A percentile compares a stretch with the other conserved stretches of the same genome.
phyloP scores from a whole-genome alignment of 2,888 invertebrate genomes.

The Synanthedon tipuliformis region DNA sequence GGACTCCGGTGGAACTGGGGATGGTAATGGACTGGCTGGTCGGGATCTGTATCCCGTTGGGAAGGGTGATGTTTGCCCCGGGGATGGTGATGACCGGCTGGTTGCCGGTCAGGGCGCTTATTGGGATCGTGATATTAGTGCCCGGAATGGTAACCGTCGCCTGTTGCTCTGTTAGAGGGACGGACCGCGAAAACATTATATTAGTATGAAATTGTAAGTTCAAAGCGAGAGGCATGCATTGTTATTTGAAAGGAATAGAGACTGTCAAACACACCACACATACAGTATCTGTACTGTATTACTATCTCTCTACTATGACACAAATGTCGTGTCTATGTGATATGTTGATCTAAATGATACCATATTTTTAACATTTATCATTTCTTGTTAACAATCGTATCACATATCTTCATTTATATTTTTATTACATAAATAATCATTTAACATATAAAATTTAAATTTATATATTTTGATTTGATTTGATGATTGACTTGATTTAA shows the following conservation, averaged over 20 bases:
- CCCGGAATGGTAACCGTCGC: slow-evolving; percentile 73
- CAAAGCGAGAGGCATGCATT: slow-evolving; percentile 38
- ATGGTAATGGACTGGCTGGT: slow-evolving; percentile 35
- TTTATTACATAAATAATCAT: too few species aligned
- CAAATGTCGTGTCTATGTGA: too few species aligned
- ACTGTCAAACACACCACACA: too few species aligned
- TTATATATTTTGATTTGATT: too few species aligned
- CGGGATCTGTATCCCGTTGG: slow-evolving; percentile 29
- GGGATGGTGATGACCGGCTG: slow-evolving; percentile 69
- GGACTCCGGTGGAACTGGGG: slow-evolving; percentile 27
- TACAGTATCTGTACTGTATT: too few species aligned
- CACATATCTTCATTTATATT: too few species aligned
- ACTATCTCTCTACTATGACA: too few species aligned
- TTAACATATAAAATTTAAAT: too few species aligned
- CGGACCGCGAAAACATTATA: slow-evolving; percentile 15
- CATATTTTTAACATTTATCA: too few species aligned
- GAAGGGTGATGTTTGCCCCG: slow-evolving; percentile 66
- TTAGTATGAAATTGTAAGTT: slow-evolving; percentile 19
- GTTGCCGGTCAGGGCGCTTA: slow-evolving; percentile 54
- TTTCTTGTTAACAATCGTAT: too few species aligned
- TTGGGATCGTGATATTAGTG: slow-evolving; percentile 73
- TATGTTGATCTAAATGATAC: too few species aligned
- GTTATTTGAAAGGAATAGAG: background rate
- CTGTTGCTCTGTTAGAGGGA: slow-evolving; percentile 56
- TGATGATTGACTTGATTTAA: too few species aligned